Conservation (phyloP, 2,888 invertebrate species). For the Pemphredon lugubris region DNA sequence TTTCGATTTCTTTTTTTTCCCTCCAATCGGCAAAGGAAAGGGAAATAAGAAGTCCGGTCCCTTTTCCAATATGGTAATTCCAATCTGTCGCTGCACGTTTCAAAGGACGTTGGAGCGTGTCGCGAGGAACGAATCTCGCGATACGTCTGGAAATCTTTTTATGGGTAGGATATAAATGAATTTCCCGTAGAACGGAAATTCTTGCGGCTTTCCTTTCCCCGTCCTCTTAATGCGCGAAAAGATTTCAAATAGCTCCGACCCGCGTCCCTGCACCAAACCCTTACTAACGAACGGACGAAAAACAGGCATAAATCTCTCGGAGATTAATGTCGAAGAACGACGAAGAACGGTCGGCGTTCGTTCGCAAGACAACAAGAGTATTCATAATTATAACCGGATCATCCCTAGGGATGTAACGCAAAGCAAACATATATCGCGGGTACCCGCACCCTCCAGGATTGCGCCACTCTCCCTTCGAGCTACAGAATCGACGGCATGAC, state of each 20-base stretch:
- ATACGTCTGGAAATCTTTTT: background rate
- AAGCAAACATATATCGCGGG: constrained; percentile 76
- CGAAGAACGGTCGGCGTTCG: constrained; percentile 41
- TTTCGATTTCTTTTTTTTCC: constrained; percentile 15
- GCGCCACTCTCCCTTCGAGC: constrained; percentile 50
- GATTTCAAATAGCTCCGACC: background rate
- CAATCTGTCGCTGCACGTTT: constrained; percentile 72
- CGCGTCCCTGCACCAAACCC: no score
- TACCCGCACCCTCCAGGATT: constrained; percentile 63
- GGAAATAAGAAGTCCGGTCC: constrained; percentile 72
- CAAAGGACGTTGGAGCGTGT: constrained; percentile 35
- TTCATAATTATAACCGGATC: constrained; percentile 77
- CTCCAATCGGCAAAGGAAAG: constrained; percentile 55
- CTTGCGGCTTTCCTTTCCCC: background rate
- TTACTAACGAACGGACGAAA: constrained; percentile 5
- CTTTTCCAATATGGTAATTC: constrained; percentile 76
- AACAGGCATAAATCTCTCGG: background rate
- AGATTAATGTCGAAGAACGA: constrained; percentile 29
- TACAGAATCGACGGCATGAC: constrained; percentile 68
- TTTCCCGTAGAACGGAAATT: background rate
- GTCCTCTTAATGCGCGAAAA: background rate
- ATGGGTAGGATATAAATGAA: background rate
- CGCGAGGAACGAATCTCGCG: constrained; percentile 34
- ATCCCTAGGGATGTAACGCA: constrained; percentile 72
- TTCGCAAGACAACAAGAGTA: constrained; percentile 66